These are phyloP conservation scores for Parazoanthus atlanticus DNA, from an alignment of 92 coral and sea anemone genomes.

Conservation along the genomic window DNA sequence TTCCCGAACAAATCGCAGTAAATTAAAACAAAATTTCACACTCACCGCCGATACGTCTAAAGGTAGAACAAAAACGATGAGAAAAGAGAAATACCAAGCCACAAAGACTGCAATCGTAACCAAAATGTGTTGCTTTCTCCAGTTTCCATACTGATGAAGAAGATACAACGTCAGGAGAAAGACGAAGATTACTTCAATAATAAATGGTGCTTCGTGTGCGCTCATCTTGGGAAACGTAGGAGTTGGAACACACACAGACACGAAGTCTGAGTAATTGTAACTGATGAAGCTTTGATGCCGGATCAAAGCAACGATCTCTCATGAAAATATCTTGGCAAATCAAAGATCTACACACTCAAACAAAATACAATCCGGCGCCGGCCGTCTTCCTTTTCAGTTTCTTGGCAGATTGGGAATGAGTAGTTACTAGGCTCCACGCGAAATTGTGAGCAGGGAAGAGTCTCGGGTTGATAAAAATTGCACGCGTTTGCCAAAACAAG, in stretches of 20 bases:
- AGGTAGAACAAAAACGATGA: conserved; percentile 94
- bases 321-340: neutral
- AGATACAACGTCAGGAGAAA: conserved; percentile 85
- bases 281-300: neutral
- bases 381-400: conserved; percentile 17
- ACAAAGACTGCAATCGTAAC: conserved; percentile 98
- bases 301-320: neutral
- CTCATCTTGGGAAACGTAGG: conserved; percentile 69
- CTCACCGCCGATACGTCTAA: conserved; percentile 98
- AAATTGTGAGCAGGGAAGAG: neutral
- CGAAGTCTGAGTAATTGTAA: neutral
- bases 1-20: neutral
- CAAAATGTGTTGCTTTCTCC: conserved; percentile 96
- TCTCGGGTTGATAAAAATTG: neutral
- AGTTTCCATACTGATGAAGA: conserved; percentile 95
- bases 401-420: conserved; percentile 6
- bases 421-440: conserved; percentile 25
- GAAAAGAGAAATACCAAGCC: conserved; percentile 96
- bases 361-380: neutral
- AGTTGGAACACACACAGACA: neutral
- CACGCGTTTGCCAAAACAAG: neutral
- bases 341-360: conserved; percentile 2
- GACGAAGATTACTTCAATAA: conserved; percentile 88
- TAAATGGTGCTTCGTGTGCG: conserved; percentile 82
- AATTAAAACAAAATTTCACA: conserved; percentile 21